Base-by-base conservation (phyloP, 2,888 invertebrate genomes). In the Julus scanicus region DNA sequence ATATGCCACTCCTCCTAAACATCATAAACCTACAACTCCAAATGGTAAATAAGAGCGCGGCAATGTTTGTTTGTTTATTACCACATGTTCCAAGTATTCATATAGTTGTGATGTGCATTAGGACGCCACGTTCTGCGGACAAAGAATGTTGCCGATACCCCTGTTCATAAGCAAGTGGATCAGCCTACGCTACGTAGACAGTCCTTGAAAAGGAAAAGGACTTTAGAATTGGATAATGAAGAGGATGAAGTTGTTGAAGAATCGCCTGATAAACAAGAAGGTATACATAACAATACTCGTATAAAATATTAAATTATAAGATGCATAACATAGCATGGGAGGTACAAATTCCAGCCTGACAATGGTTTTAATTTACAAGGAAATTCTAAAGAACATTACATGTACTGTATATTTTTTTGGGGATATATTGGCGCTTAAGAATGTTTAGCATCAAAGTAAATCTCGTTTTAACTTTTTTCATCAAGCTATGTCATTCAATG, bases 101-200 rank as follows among this genome's bases (percentile, higher is more conserved):
- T 15, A 37, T 37, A 37, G 13, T 37, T 80, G 37, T 37, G 3
- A 13, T 13, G 0, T 80, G 80, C 29, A 85, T 85, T 85, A 88
- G 88, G 88, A 2, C 88, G 80, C 13, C 88, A 88, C 20, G 88
- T 88, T n/a, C 44, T 88, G 44, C 57, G 80, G 39, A 88, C 88
- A 17, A 63, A 44, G 44, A 63, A 17, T 48, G 87, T 88, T 40
- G 87, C 86, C 17, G 88, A 88, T 20, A 88, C 88, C 37, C 88
- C 88, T 20, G 40, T 49, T 37, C 86, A 87, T n/a, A 88, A 88
- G 83, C 88, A 88, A 83, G 88, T 88, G 44, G 86, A 40, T 17
- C 17, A 87, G 1, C 49, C 84, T 13, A 44, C 80, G 48, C 37
- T 87, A 11, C 29, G 40, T 63, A 88, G 57, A 17, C 87, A 87